Evolutionary conservation across 2,888 invertebrate genomes (phyloP).

Genomic region (Cyaniris semiargus): DNA sequence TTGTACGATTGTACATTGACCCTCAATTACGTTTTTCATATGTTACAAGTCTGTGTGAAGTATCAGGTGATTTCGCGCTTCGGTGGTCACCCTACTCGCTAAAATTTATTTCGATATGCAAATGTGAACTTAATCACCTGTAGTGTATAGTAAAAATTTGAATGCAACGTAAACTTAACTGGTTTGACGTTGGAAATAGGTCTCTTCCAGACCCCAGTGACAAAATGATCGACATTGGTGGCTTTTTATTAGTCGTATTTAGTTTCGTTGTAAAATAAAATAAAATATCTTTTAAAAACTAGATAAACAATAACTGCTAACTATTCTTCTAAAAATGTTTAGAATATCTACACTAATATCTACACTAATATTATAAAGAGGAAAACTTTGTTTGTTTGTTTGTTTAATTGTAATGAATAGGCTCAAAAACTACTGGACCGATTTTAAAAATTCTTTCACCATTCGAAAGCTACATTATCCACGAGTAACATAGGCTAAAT

Average conservation of each 20-base stretch:
- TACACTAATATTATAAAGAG: too few relatives aligned
- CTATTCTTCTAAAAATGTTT: too few relatives aligned
- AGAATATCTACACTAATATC: too few relatives aligned
- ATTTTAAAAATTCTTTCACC: too few relatives aligned
- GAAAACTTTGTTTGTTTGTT: too few relatives aligned
- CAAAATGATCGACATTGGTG: conserved; percentile 1
- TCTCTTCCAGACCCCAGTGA: background rate
- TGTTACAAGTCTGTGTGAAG: conserved; percentile 20
- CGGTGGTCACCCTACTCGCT: conserved; percentile 57
- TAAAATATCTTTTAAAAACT: background rate
- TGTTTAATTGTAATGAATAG: too few relatives aligned
- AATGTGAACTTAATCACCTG: background rate
- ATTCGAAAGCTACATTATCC: too few relatives aligned
- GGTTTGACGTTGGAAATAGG: conserved; percentile 1
- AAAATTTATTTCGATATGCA: conserved; percentile 15
- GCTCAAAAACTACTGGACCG: too few relatives aligned
- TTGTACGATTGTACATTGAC: conserved; percentile 24
- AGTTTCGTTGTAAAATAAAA: background rate
- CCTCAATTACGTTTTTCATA: conserved; percentile 31
- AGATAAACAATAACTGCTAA: background rate
- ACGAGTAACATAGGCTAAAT: too few relatives aligned
- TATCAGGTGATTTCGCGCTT: conserved; percentile 52
- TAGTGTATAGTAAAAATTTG: background rate
- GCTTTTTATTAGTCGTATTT: background rate
- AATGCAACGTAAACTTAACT: background rate